These are phyloP conservation scores for Galerucella calmariensis DNA, from an alignment of 2,888 invertebrate species.

Conservation along the genomic window DNA sequence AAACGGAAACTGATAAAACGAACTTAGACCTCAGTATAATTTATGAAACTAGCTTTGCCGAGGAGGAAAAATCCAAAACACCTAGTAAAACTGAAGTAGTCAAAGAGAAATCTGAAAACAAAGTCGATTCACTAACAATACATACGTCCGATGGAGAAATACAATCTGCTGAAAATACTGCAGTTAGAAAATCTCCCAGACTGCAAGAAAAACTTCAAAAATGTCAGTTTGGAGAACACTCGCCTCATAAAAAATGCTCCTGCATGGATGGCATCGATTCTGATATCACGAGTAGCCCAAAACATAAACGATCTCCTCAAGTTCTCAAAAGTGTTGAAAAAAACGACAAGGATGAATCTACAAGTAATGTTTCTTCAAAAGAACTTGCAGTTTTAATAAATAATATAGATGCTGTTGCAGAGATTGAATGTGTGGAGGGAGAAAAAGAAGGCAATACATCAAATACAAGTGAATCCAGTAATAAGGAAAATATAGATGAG, in stretches of 20 bases:
- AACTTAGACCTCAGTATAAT: slow-evolving; percentile 48
- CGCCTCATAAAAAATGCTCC: slow-evolving; percentile 7
- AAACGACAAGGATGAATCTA: not conserved
- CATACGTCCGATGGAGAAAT: not conserved
- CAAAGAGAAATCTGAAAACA: not conserved
- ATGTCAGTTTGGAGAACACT: slow-evolving; percentile 4
- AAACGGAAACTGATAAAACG: slow-evolving; percentile 38
- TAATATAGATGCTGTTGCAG: slow-evolving; percentile 28
- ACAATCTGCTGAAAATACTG: not conserved
- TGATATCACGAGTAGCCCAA: not conserved
- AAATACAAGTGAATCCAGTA: slow-evolving; percentile 41
- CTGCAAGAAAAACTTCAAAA: slow-evolving; percentile 30
- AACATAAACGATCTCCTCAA: not conserved
- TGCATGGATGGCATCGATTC: not conserved
- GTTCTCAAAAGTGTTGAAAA: not conserved
- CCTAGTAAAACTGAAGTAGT: slow-evolving; percentile 9
- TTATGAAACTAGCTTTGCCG: slow-evolving; percentile 43
- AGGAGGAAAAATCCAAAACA: slow-evolving; percentile 34
- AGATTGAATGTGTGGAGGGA: slow-evolving; percentile 19
- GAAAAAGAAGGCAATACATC: slow-evolving; percentile 39
- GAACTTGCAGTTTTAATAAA: not conserved
- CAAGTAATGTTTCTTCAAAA: not conserved
- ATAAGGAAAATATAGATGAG: slow-evolving; percentile 44
- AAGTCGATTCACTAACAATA: not conserved
- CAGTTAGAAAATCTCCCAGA: slow-evolving; percentile 44